Conservation (phyloP, 1,140 invertebrate genomes). For the Macrocentrus cingulum region DNA sequence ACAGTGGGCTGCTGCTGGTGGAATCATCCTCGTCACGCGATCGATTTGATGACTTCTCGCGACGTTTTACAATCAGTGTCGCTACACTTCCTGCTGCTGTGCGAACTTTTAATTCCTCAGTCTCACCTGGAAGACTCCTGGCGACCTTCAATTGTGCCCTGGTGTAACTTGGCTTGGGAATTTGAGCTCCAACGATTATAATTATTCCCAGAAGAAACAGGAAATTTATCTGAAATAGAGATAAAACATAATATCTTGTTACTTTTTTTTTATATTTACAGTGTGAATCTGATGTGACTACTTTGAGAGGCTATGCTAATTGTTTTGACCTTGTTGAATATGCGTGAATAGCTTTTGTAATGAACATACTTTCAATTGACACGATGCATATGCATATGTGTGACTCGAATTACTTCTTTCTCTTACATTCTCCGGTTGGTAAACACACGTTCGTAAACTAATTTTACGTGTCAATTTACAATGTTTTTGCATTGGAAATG, state of each 20-base stretch:
- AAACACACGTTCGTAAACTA: neutral
- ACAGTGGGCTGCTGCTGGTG: neutral
- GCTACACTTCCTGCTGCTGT: conserved; percentile 73
- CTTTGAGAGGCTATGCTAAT: conserved; percentile 27
- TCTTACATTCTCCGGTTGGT: conserved; percentile 7
- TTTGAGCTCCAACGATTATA: conserved; percentile 23
- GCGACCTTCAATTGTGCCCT: conserved; percentile 77
- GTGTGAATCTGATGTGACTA: no score
- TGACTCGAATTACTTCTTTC: conserved; percentile 10
- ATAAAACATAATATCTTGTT: no score
- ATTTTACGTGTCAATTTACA: conserved; percentile 17
- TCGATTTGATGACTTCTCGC: conserved; percentile 52
- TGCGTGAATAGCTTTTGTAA: conserved; percentile 10
- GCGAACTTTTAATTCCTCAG: conserved; percentile 72
- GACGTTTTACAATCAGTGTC: conserved; percentile 76
- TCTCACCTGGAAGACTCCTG: conserved; percentile 72
- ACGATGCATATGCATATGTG: conserved; percentile 19
- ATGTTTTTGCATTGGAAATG: conserved; percentile 20
- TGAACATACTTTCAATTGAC: conserved; percentile 22
- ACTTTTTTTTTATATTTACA: no score
- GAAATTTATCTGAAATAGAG: conserved; percentile 36
- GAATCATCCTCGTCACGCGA: neutral
- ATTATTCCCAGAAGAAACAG: conserved; percentile 20
- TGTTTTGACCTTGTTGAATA: conserved; percentile 17
- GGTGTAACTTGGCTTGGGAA: conserved; percentile 61